Evolutionary conservation across 2,888 invertebrate species (phyloP).

Genomic region (Apodemia zela): DNA sequence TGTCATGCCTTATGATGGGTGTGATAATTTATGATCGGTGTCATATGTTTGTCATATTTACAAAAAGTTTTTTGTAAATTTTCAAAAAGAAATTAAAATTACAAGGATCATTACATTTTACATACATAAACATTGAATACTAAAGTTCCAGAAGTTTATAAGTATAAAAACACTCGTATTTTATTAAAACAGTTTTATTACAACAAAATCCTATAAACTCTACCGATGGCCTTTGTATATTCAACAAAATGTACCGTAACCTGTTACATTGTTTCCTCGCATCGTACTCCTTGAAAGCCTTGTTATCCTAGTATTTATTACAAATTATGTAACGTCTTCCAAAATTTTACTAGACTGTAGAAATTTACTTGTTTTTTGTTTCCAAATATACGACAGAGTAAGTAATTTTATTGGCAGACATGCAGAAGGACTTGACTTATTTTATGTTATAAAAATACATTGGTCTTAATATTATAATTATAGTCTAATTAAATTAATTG

Average conservation of each 20-base stretch:
- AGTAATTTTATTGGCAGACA: too few relatives aligned
- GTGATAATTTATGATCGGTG: too few relatives aligned
- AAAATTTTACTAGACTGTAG: conserved; percentile 10
- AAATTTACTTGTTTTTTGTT: background rate
- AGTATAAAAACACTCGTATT: background rate
- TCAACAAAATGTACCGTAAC: background rate
- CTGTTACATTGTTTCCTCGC: conserved; percentile 25
- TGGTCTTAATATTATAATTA: too few relatives aligned
- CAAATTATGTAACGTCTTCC: conserved; percentile 63
- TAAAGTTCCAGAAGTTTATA: background rate
- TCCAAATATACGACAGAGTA: too few relatives aligned
- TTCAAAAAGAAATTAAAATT: too few relatives aligned
- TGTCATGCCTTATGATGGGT: too few relatives aligned
- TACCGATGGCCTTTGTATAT: background rate
- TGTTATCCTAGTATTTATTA: conserved; percentile 62
- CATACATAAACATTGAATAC: background rate
- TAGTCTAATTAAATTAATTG: too few relatives aligned
- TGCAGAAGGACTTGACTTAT: too few relatives aligned
- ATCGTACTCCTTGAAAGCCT: conserved; percentile 38
- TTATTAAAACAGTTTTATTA: too few relatives aligned
- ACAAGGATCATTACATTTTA: background rate
- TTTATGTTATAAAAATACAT: too few relatives aligned
- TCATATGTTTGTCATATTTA: too few relatives aligned
- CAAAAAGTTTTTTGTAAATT: too few relatives aligned
- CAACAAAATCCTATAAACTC: background rate